A percentile compares a stretch with the other conserved stretches of the same genome.
These are phyloP conservation scores for Tinea semifulvella DNA, from an alignment of 2,888 invertebrate genomes.

Conservation along the genomic window DNA sequence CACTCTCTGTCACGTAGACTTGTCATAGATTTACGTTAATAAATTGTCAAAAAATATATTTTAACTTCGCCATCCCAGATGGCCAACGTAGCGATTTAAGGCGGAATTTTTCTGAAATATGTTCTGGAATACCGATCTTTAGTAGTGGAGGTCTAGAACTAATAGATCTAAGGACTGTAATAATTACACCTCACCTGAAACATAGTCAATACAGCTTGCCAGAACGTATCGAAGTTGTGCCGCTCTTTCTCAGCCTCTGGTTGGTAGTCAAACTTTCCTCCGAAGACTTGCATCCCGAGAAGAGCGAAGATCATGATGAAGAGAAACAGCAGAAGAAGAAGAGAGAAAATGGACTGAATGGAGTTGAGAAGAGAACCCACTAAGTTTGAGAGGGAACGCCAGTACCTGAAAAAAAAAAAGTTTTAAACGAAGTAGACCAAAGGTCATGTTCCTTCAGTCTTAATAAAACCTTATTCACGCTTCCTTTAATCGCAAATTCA, in stretches of 20 bases:
- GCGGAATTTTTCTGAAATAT: no score
- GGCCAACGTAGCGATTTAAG: no score
- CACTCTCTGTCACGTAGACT: no score
- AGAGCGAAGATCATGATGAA: slow-evolving; percentile 99
- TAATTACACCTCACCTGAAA: slow-evolving; percentile 97
- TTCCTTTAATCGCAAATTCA: no score
- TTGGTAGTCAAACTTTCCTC: slow-evolving; percentile 94
- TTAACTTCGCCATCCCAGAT: no score
- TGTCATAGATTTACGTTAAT: no score
- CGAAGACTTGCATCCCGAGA: slow-evolving; percentile 97
- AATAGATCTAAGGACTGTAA: no score
- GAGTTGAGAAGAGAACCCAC: slow-evolving; percentile 98
- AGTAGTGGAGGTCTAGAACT: no score
- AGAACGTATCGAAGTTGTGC: slow-evolving; percentile 98
- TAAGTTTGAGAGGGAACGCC: slow-evolving; percentile 97
- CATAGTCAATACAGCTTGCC: slow-evolving; percentile 97
- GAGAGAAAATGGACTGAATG: slow-evolving; percentile 98
- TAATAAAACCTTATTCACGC: no score
- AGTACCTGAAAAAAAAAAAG: slow-evolving; percentile 77
- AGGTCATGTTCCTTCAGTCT: no score
- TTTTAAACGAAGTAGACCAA: background rate
- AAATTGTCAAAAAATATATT: no score
- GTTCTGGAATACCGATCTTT: no score
- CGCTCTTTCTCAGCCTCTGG: slow-evolving; percentile 86
- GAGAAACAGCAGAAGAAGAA: slow-evolving; percentile 94